Conservation (phyloP, 2,113 vertebrate genomes). For the Nibea coibor region DNA sequence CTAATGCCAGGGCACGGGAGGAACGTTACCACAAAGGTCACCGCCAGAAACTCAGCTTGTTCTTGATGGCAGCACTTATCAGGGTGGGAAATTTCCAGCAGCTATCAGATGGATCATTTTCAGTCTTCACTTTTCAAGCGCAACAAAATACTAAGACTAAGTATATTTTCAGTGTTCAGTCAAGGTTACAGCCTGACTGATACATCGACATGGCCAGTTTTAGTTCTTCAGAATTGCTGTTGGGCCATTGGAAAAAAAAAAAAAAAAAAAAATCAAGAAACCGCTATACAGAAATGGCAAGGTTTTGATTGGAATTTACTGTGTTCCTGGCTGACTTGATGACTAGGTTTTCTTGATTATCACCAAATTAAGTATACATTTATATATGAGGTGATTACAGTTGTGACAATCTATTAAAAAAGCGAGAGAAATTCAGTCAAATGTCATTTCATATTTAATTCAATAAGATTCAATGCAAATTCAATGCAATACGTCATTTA, state of each 20-base stretch:
- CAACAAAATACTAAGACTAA: background rate
- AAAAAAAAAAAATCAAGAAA: background rate
- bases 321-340: too few relatives aligned
- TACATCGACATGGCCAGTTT: background rate
- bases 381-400: too few relatives aligned
- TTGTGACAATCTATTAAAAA: too few relatives aligned
- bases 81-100: background rate
- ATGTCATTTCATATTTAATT: too few relatives aligned
- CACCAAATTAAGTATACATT: too few relatives aligned
- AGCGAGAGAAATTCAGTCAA: too few relatives aligned
- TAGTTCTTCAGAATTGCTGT: background rate
- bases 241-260: background rate
- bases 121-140: background rate
- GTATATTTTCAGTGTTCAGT: background rate
- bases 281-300: too few relatives aligned
- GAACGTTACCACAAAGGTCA: slow-evolving; percentile 17
- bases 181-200: background rate
- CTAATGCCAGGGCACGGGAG: slow-evolving; percentile 17
- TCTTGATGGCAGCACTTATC: background rate
- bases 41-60: background rate
- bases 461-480: too few relatives aligned
- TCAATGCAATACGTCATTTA: too few relatives aligned
- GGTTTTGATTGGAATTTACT: too few relatives aligned
- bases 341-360: too few relatives aligned
- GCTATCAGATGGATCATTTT: background rate